phyloP scores from a whole-genome alignment of 2,113 vertebrate species.

The Bufo bufo region DNA sequence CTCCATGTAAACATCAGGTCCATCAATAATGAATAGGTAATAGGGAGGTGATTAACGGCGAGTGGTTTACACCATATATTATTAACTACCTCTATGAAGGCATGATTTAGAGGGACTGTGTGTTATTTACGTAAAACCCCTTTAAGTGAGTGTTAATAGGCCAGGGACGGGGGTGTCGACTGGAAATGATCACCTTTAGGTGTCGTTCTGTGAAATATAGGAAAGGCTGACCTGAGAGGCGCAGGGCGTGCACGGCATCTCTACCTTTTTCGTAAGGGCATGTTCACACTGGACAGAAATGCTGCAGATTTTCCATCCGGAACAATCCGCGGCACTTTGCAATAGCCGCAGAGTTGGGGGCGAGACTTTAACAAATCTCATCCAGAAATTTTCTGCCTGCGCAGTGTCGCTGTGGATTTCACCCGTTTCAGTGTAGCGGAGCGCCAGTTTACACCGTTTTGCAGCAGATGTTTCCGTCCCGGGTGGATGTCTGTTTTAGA shows the following conservation, averaged over 20 bases:
- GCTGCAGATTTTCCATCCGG: too few species aligned
- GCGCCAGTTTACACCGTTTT: too few species aligned
- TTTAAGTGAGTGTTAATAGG: neutral
- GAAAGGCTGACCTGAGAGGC: neutral
- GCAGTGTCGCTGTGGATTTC: too few species aligned
- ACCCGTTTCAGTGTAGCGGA: too few species aligned
- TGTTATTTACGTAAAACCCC: neutral
- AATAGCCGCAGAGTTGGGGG: too few species aligned
- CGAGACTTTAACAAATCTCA: too few species aligned
- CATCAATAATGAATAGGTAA: neutral
- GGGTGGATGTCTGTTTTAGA: too few species aligned
- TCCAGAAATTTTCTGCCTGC: too few species aligned
- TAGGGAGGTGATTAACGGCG: neutral
- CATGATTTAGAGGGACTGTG: neutral
- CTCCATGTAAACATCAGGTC: neutral
- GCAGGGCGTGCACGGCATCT: neutral
- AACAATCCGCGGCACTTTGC: too few species aligned
- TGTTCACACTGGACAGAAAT: too few species aligned
- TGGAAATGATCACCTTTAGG: neutral
- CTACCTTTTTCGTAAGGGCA: too few species aligned
- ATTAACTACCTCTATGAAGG: neutral
- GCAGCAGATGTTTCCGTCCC: too few species aligned
- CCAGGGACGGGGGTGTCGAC: neutral
- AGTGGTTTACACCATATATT: neutral
- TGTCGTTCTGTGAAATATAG: neutral